Base-by-base conservation (phyloP, 2,797 vertebrate species). In the Glossophaga mutica region DNA sequence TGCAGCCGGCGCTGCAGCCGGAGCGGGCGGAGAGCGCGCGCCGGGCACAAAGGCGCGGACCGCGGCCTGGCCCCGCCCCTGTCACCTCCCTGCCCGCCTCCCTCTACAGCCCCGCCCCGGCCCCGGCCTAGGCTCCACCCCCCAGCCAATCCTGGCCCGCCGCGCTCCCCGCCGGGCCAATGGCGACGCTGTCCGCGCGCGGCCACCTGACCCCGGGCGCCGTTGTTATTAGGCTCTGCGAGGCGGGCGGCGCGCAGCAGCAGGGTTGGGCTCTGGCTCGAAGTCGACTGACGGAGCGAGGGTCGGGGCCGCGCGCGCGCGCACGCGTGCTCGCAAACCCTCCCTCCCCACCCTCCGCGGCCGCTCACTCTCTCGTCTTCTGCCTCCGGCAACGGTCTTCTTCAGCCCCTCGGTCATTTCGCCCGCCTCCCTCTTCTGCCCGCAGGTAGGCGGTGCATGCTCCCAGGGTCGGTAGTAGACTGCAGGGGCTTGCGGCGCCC, bases 11-110 rank as follows among this genome's bases (percentile, higher is more conserved):
- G 94, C 95, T 92, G 94, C 96, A 96, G 96, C 97, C 96, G 50
- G 96, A 97, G 94, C 96, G 7, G 95, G 93, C 90, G 92, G 94
- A 94, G 97, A 97, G 96, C 96, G 95, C 95, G 98, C 98, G 98
- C 98, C 95, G 95, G 98, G 98, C 99, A 99, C 99, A 99, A 99
- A 99, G 99, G 98, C 98, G 98, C 98, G 96, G 97, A 95, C 82
- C 62, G 42, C 73, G 34, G 94, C 87, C 96, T 94, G 94, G 96
- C 91, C 98, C 98, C 97, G 96, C 97, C 97, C 82, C 97, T 97
- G 96, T 97, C 95, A 94, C 96, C 98, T 96, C 98, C 98, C 97
- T 0, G 97, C 98, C 98, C 97, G 84, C 96, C 94, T 96, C 98
- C 93, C 55, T 73, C 50, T 42, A 74, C 70, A 87, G 95, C 96